phyloP scores from a whole-genome alignment of 2,797 vertebrate species.

The Myotis myotis region DNA sequence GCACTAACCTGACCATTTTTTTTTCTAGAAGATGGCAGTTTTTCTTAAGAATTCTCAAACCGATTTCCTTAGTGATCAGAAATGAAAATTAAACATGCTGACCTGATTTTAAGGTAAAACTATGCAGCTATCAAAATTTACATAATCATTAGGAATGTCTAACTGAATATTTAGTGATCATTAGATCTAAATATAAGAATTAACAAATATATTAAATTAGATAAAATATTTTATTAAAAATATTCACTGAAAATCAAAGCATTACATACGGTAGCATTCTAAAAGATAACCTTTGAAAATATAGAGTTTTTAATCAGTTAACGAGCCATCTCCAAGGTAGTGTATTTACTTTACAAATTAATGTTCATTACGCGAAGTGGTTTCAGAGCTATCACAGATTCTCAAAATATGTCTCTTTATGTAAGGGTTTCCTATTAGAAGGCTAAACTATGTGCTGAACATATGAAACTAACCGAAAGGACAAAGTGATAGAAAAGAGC shows the following conservation, averaged over 20 bases:
- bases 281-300: neutral
- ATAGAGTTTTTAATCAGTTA: neutral
- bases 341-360: neutral
- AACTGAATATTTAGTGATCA: neutral
- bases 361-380: neutral
- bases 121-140: neutral
- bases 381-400: neutral
- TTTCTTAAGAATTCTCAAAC: constrained; percentile 42
- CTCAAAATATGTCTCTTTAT: neutral
- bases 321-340: neutral
- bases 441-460: neutral
- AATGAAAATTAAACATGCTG: constrained; percentile 36
- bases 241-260: neutral
- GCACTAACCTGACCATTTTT: neutral
- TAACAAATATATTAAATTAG: neutral
- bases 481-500: neutral
- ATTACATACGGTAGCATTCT: neutral
- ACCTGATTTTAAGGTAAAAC: constrained; percentile 15
- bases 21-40: neutral
- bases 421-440: neutral
- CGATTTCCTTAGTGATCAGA: neutral
- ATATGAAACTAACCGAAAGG: neutral
- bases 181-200: neutral
- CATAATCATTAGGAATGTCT: neutral
- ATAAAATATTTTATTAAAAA: neutral